Percentiles rank a stretch among this genome's conserved stretches.
phyloP scores from a whole-genome alignment of 2,797 vertebrate genomes.

The Cynopterus sphinx region DNA sequence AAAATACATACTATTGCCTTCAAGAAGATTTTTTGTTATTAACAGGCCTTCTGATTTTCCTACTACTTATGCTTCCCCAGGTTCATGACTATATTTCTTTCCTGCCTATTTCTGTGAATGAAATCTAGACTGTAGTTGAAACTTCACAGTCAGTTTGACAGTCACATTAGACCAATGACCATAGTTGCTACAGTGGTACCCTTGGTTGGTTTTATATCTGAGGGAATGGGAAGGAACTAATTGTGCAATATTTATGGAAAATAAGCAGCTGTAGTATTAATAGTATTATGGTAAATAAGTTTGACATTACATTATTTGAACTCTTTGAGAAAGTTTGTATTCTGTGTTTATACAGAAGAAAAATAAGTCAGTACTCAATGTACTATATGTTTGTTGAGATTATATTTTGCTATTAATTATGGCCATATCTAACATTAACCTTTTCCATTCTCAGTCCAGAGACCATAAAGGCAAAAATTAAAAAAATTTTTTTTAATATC shows the following conservation, averaged over 20 bases:
- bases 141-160: background rate
- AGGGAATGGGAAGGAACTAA: background rate
- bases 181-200: background rate
- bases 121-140: background rate
- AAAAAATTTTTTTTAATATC: background rate
- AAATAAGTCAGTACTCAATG: background rate
- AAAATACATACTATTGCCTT: background rate
- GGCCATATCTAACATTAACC: background rate
- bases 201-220: background rate
- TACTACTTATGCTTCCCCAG: background rate
- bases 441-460: slow-evolving; percentile 8
- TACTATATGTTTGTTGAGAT: background rate
- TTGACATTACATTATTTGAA: background rate
- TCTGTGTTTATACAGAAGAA: background rate
- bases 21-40: background rate
- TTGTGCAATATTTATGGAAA: background rate
- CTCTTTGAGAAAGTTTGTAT: background rate
- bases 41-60: background rate
- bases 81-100: background rate
- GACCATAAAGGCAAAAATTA: background rate
- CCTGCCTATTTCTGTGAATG: background rate
- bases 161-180: background rate
- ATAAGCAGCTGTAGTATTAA: background rate
- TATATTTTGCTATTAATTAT: background rate
- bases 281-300: background rate